Evolutionary conservation across 2,888 invertebrate species (phyloP), one percentile per base, ranked within the genome.

Genomic region (Lepidochitona cinerea): DNA sequence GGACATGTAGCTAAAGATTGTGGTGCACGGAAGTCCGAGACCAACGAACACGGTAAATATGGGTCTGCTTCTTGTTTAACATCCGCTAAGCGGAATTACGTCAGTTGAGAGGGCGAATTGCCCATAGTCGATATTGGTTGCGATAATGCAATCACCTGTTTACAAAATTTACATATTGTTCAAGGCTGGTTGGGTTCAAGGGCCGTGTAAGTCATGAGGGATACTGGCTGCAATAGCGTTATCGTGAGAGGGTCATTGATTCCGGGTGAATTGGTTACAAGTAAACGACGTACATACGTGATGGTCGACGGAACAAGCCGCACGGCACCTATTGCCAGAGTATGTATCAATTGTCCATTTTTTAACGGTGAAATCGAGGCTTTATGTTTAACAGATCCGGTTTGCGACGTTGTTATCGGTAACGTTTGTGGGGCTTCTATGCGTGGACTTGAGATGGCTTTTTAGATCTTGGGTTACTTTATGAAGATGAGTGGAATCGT

Each of bases 361-460:
- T 74, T 33, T 32, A 35, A 26, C 29, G 74, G 74, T 3, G 33
- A n/a, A 23, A 35, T 68, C 5, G 52, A 68, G 14, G 71, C 74
- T 7, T 14, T 64, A 41, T 70, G 73, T 70, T 59, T 75, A 59
- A 7, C 37, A 23, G 37, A 70, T 12, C 73, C 74, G 33, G 32
- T 75, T 33, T 75, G 59, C 53, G 75, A 75, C 14, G 37, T 76
- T 18, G 66, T 74, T 7, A 37, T 76, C 26, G 74, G 75, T 29
- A 75, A 75, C 36, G 32, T 75, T 4, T 7, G 12, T 9, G 68
- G 68, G 29, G 75, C 54, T 41, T 12, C 9, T 18, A 41, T 12
- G 18, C 7, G 23, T 6, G 12, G 18, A n/a, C 68, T 23, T 49
- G 49, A 23, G 23, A 4, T 49, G n/a, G 4, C n/a, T 9, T 18